Conservation (phyloP, 2,888 invertebrate species). For the Dorcus hopei region DNA sequence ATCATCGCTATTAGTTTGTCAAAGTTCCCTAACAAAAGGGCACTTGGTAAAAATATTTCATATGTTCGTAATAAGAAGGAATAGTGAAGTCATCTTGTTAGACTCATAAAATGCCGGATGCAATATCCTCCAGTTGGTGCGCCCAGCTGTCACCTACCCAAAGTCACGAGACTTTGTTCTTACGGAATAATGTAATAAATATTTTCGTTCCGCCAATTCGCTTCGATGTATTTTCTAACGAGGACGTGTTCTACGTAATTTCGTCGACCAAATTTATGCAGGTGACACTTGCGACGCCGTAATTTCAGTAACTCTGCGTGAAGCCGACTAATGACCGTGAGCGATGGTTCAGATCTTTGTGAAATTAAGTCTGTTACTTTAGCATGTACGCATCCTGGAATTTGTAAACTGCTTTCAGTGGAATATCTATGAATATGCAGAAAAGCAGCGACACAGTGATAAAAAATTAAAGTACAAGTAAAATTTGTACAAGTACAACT, state of each 20-base stretch:
- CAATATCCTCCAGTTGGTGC: slow-evolving; percentile 26
- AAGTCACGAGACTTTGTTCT: slow-evolving; percentile 21
- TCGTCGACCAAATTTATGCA: background rate
- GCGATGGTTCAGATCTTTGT: background rate
- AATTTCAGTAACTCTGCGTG: background rate
- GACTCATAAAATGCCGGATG: slow-evolving; percentile 26
- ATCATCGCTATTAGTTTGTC: too few species aligned
- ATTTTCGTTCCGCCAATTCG: slow-evolving; percentile 7
- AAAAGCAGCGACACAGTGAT: too few species aligned
- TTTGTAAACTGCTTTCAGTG: too few species aligned
- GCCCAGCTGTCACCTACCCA: slow-evolving; percentile 27
- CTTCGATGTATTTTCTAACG: slow-evolving; percentile 2
- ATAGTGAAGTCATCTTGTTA: slow-evolving; percentile 24
- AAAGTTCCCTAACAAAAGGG: too few species aligned
- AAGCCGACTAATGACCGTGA: background rate
- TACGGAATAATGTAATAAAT: slow-evolving; percentile 11
- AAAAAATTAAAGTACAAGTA: too few species aligned
- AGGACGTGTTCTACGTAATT: background rate
- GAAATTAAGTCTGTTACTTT: background rate
- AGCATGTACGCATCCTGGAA: too few species aligned
- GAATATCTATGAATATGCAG: too few species aligned
- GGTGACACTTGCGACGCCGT: background rate
- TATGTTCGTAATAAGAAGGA: background rate
- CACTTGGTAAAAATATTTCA: background rate
- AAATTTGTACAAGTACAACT: too few species aligned